Evolutionary conservation across 2,113 vertebrate species (phyloP).

Genomic region (Chamaetylas fuelleborni): DNA sequence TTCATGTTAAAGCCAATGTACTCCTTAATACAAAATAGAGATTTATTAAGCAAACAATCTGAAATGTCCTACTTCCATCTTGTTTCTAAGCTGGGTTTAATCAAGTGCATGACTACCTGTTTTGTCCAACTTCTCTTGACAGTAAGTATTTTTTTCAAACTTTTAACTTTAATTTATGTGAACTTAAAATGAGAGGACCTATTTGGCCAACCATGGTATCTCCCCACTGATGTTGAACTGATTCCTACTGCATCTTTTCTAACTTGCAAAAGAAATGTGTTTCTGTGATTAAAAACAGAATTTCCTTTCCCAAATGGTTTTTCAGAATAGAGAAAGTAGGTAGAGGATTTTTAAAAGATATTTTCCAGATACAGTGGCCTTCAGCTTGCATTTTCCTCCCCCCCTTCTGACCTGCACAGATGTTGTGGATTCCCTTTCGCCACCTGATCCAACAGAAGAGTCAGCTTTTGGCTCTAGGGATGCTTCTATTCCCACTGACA

Average conservation of each 20-base stretch:
- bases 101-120: not conserved
- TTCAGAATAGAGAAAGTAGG: not conserved
- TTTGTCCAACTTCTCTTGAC: not conserved
- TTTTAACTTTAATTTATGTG: not conserved
- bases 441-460: conserved; percentile 4
- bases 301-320: not conserved
- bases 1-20: not conserved
- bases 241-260: not conserved
- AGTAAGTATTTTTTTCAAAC: not conserved
- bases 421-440: not conserved
- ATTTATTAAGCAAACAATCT: not conserved
- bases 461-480: not conserved
- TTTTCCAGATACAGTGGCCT: not conserved
- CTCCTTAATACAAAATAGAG: not conserved
- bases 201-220: not conserved
- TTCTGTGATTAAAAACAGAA: not conserved
- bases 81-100: not conserved
- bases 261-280: not conserved
- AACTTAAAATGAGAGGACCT: not conserved
- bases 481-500: not conserved
- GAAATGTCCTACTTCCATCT: not conserved
- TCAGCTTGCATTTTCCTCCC: not conserved
- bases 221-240: not conserved
- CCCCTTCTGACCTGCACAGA: conserved; percentile 20
- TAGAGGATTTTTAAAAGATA: not conserved